Evolutionary conservation across 2,113 vertebrate genomes (phyloP).

Genomic region (Ramphastos sulfuratus): DNA sequence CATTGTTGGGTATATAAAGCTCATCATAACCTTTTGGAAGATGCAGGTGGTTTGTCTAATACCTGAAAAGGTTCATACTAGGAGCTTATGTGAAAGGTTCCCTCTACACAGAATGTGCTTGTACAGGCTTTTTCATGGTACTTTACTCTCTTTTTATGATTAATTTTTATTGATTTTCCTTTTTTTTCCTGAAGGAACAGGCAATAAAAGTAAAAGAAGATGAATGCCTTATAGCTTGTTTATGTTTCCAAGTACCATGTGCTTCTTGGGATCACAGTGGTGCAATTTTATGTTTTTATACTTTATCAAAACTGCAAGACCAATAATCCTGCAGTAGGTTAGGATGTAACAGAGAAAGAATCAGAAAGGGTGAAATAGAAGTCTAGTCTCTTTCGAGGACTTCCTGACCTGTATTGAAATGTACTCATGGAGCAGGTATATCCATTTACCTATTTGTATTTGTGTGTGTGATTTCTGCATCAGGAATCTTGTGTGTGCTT

Average conservation of each 20-base stretch:
- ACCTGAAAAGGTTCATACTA: background rate
- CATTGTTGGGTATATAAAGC: background rate
- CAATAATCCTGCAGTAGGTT: background rate
- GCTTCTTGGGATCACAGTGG: background rate
- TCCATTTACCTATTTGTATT: background rate
- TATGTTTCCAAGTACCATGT: background rate
- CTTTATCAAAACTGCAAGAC: slow-evolving; percentile 6
- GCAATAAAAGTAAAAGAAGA: slow-evolving; percentile 16
- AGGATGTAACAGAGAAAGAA: background rate
- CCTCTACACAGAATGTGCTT: background rate
- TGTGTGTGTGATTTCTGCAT: background rate
- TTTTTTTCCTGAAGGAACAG: background rate
- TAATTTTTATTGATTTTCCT: slow-evolving; percentile 53
- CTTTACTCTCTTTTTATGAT: slow-evolving; percentile 29
- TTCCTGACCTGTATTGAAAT: background rate
- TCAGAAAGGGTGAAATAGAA: background rate
- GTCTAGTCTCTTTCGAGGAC: background rate
- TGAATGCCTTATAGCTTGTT: slow-evolving; percentile 21
- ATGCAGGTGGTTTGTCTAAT: background rate
- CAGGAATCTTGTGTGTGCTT: accelerated
- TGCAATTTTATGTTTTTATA: slow-evolving; percentile 3
- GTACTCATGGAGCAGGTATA: background rate
- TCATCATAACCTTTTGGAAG: background rate
- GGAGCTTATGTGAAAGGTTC: background rate
- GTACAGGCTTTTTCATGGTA: slow-evolving; percentile 1